Conservation (phyloP, 2,888 invertebrate genomes). For the Polietes domitor region DNA sequence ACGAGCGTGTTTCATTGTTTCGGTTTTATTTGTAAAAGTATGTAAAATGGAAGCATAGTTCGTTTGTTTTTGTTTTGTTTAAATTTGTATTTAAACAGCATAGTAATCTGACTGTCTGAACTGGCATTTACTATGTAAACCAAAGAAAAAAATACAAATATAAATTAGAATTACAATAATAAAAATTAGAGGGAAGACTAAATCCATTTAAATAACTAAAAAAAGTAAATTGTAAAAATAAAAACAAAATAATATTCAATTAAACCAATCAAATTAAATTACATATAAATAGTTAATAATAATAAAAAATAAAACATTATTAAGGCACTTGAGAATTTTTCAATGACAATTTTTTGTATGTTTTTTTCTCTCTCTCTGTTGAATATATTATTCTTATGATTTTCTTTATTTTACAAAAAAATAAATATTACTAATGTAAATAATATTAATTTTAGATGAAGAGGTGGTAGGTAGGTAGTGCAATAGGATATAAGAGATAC, state of each 20-base stretch:
- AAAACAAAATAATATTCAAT: conserved; percentile 65
- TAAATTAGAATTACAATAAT: conserved; percentile 54
- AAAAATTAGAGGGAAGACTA: conserved; percentile 59
- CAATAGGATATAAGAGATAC: conserved; percentile 22
- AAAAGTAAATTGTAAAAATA: conserved; percentile 60
- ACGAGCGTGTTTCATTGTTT: conserved; percentile 63
- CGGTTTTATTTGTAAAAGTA: conserved; percentile 49
- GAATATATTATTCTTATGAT: conserved; percentile 22
- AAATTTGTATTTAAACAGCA: conserved; percentile 63
- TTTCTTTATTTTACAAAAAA: conserved; percentile 42
- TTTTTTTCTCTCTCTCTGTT: conserved; percentile 10
- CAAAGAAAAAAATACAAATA: conserved; percentile 49
- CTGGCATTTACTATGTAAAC: conserved; percentile 65
- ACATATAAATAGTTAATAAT: conserved; percentile 65
- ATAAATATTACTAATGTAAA: conserved; percentile 57
- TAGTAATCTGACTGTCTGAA: conserved; percentile 60
- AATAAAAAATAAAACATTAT: conserved; percentile 63
- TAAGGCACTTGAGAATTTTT: conserved; percentile 68
- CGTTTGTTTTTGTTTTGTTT: conserved; percentile 42
- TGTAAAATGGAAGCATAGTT: conserved; percentile 70
- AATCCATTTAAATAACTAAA: conserved; percentile 65
- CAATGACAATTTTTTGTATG: conserved; percentile 62
- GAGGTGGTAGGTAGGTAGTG: background rate
- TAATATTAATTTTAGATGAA: conserved; percentile 35
- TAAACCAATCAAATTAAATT: conserved; percentile 64